Base-by-base conservation (phyloP, 2,797 vertebrate genomes). In the Neosilurus mollespiculum region DNA sequence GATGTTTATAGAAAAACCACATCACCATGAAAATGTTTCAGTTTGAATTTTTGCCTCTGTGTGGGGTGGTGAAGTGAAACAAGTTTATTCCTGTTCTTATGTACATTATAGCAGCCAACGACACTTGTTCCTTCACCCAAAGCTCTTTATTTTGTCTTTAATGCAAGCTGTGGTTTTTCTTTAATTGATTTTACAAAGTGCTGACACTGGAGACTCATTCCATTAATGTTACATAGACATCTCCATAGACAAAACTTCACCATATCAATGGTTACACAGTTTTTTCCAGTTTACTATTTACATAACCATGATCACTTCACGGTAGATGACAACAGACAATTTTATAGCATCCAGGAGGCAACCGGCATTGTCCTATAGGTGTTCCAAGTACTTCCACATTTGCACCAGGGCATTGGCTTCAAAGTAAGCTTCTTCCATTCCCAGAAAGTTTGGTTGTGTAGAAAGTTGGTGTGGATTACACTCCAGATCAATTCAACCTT, bases 1-100 rank as follows among this genome's bases (percentile, higher is more conserved):
- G n/a, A n/a, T 72, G 70, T 72, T 72, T 54, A 54, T 72, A 54
- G 49, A 26, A 72, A 72, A 72, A 72, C 70, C 70, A 54, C n/a
- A 54, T 72, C 49, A 71, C 18, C 37, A 26, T 24, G 51, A 72
- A 5, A 15, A 62, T 12, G 22, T 49, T 69, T 20, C 11, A 22
- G 18, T 22, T 18, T 1, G 37, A 43, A 69, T 69, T 22, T 49
- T 43, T 43, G 69, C 15, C 71, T 30, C 1, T 18, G 24, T 12
- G 37, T 22, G 20, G 6, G 11, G 20, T 6, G 37, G 49, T 6
- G 22, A 70, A n/a, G 10, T 66, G 37, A 70, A 70, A 49, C 34
- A n/a, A n/a, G 9, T n/a, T 20, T 22, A 10, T n/a, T n/a, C 7
- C 22, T 62, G 2, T 10, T 2, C 61, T 22, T n/a, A 22, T 20